Conservation (phyloP, 2,888 invertebrate genomes). For the Choristoneura rosaceana region DNA sequence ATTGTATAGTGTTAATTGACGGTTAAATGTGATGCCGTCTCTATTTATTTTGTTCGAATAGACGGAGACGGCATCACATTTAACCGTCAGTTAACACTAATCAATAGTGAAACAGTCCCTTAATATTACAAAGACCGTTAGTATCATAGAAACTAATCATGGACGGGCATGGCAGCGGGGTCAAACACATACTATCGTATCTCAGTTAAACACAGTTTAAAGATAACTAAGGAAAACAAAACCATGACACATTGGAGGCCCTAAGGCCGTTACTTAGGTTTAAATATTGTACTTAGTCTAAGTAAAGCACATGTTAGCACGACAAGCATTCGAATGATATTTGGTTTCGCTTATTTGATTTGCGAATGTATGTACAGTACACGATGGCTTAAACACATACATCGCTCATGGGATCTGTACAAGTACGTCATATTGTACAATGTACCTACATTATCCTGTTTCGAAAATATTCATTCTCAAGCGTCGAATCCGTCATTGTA, state of each 20-base stretch:
- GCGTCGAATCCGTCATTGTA: constrained; percentile 74
- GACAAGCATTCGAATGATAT: constrained; percentile 30
- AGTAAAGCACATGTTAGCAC: constrained; percentile 43
- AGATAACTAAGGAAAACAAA: constrained; percentile 21
- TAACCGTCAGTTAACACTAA: no score
- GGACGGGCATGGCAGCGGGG: constrained; percentile 4
- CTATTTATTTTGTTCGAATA: no score
- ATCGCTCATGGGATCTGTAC: neutral
- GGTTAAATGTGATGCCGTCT: no score
- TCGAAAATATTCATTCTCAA: constrained; percentile 45
- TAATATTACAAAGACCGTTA: neutral
- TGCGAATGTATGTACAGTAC: constrained; percentile 27
- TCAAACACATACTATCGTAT: constrained; percentile 6
- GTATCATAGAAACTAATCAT: neutral
- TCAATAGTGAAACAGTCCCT: no score
- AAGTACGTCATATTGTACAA: neutral
- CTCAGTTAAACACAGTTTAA: neutral
- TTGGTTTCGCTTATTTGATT: constrained; percentile 35
- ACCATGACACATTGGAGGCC: constrained; percentile 33
- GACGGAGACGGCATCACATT: no score
- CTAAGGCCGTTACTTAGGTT: constrained; percentile 20
- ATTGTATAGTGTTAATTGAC: no score
- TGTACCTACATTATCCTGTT: neutral
- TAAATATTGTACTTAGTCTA: constrained; percentile 37
- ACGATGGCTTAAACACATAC: constrained; percentile 14